These are phyloP conservation scores for Zosterops borbonicus DNA, from an alignment of 2,113 vertebrate species.

Conservation along the genomic window DNA sequence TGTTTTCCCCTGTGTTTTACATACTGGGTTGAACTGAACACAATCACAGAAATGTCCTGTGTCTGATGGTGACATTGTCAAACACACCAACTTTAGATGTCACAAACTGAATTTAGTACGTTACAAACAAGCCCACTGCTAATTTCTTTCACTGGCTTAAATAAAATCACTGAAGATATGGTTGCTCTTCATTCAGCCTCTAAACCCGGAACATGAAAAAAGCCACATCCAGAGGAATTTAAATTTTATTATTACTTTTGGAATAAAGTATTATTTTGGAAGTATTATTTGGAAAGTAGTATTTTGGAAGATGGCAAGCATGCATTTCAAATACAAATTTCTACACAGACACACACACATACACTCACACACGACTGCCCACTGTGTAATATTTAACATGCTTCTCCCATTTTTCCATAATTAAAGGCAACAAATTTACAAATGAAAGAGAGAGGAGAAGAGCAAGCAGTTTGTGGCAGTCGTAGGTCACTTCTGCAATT, in stretches of 20 bases:
- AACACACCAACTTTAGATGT: neutral
- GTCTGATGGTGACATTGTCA: neutral
- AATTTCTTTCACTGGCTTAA: neutral
- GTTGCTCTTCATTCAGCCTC: neutral
- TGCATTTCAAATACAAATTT: neutral
- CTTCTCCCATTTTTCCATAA: neutral
- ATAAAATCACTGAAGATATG: neutral
- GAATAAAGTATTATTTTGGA: neutral
- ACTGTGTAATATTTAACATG: neutral
- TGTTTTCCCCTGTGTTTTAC: neutral
- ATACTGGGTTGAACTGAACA: neutral
- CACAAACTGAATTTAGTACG: neutral
- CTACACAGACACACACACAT: fast-evolving
- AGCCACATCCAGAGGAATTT: neutral
- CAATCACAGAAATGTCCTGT: neutral
- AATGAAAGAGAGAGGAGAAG: neutral
- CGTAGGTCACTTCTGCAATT: neutral
- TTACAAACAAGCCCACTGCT: neutral
- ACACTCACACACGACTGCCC: no score
- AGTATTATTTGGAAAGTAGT: neutral
- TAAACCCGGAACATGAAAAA: neutral
- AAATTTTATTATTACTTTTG: neutral
- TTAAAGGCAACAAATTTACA: neutral
- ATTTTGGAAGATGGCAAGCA: neutral
- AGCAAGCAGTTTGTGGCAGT: neutral